A percentile compares a stretch with the other conserved stretches of the same genome.
Evolutionary conservation across 2,888 invertebrate species (phyloP).

Genomic region (Philhelius pedissequus): DNA sequence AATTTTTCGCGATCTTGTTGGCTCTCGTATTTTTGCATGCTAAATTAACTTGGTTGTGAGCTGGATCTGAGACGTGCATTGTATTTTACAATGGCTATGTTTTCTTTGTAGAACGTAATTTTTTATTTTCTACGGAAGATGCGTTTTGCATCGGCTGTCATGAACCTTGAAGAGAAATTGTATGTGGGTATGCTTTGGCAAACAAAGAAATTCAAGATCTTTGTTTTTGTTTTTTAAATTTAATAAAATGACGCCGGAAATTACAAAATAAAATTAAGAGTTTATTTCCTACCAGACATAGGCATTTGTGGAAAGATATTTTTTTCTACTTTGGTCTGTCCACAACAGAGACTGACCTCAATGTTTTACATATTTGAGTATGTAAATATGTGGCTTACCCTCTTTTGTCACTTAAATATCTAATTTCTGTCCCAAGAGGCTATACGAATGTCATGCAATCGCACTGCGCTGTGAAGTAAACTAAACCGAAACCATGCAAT

Average conservation of each 20-base stretch:
- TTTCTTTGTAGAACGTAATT: conserved; percentile 1
- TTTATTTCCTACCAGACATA: conserved; percentile 35
- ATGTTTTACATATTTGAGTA: background rate
- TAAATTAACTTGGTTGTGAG: conserved; percentile 2
- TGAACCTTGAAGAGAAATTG: conserved; percentile 12
- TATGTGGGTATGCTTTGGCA: background rate
- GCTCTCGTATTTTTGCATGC: conserved; percentile 13
- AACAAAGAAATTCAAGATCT: conserved; percentile 10
- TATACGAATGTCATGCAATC: conserved; percentile 6
- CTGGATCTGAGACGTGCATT: background rate
- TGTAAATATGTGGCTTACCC: background rate
- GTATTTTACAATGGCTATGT: background rate
- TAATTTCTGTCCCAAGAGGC: background rate
- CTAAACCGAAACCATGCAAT: background rate
- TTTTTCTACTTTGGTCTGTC: background rate
- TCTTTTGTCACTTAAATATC: background rate
- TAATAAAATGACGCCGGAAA: conserved; percentile 10
- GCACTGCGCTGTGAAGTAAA: background rate
- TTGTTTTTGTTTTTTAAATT: background rate
- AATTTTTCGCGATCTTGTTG: background rate
- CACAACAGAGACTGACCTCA: background rate
- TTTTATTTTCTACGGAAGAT: conserved; percentile 10
- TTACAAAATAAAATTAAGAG: conserved; percentile 7
- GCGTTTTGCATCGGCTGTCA: background rate
- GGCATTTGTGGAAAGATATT: background rate